A percentile compares a stretch with the other conserved stretches of the same genome.
Evolutionary conservation across 2,113 vertebrate genomes (phyloP).

Genomic region (Lophura nycthemera): DNA sequence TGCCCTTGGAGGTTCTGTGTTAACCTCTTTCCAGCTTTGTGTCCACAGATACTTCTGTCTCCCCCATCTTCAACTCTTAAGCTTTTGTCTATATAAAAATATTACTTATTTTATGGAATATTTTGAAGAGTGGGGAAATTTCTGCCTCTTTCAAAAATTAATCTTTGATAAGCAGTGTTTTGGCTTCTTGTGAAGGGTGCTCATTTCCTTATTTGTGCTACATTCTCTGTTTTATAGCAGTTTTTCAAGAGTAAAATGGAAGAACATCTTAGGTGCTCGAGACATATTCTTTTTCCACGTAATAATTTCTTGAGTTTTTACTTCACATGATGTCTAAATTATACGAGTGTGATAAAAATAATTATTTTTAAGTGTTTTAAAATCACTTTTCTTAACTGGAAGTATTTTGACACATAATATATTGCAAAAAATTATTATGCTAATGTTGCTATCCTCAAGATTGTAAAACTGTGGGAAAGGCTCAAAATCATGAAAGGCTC

Average conservation of each 20-base stretch:
- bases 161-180: neutral
- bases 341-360: neutral
- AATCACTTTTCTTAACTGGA: neutral
- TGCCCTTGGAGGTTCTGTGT: neutral
- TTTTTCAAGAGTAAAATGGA: neutral
- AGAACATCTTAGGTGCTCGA: neutral
- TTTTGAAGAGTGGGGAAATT: neutral
- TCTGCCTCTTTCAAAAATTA: fast-evolving
- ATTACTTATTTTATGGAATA: neutral
- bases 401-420: neutral
- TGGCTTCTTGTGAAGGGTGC: neutral
- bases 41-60: neutral
- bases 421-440: neutral
- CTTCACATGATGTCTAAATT: neutral
- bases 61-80: neutral
- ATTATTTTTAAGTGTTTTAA: neutral
- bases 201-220: neutral
- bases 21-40: neutral
- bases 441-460: neutral
- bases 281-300: neutral
- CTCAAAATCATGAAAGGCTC: neutral
- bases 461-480: neutral
- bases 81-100: neutral
- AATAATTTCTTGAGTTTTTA: neutral
- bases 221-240: neutral